Conservation (phyloP, 2,113 vertebrate species). For the Rhodinocichla rosea region DNA sequence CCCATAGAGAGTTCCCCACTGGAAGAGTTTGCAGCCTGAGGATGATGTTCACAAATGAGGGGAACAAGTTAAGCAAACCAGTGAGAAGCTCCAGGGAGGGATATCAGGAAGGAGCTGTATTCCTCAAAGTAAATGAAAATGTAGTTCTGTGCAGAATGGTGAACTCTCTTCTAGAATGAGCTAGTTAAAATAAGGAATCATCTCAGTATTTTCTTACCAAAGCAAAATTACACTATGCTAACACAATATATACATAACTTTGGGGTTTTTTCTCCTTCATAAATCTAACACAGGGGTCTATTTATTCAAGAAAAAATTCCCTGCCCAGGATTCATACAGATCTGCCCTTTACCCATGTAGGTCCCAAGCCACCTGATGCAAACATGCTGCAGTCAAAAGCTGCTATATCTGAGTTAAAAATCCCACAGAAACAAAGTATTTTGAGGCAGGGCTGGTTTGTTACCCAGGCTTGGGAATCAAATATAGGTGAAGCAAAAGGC, state of each 20-base stretch:
- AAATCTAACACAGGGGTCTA: neutral
- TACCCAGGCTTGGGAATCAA: neutral
- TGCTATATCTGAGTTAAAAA: neutral
- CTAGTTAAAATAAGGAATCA: neutral
- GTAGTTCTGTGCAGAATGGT: neutral
- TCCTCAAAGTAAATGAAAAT: neutral
- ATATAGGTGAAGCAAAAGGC: neutral
- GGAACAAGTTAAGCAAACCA: neutral
- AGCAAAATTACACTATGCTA: neutral
- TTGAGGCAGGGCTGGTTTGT: neutral
- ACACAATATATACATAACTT: neutral
- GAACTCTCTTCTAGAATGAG: neutral
- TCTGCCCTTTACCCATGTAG: neutral
- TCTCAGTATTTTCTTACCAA: neutral
- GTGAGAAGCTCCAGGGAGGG: neutral
- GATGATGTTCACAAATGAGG: neutral
- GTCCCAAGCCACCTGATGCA: neutral
- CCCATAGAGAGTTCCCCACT: neutral
- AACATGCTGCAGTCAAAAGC: neutral
- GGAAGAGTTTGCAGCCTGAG: neutral
- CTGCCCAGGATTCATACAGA: neutral
- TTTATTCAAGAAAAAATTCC: neutral
- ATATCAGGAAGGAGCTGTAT: neutral
- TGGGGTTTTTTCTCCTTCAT: accelerated
- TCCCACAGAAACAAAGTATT: neutral